Percentiles rank a stretch among this genome's conserved stretches.
Conservation (phyloP, 1,140 invertebrate species). For the Euura saliciscinereae region DNA sequence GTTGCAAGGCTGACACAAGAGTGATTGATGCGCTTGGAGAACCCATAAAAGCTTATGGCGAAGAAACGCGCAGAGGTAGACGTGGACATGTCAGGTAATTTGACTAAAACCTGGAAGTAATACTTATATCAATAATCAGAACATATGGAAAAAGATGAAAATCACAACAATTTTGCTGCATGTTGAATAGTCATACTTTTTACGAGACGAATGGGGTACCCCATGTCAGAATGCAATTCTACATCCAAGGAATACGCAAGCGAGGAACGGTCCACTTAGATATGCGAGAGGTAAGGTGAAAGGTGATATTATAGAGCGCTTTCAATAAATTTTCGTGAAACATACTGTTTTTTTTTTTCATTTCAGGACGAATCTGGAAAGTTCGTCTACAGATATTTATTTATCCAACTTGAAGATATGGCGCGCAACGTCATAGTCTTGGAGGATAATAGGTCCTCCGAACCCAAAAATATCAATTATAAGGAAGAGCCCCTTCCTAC, state of each 20-base stretch:
- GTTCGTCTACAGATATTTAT: conserved; percentile 82
- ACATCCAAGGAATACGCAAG: conserved; percentile 80
- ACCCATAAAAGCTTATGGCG: conserved; percentile 88
- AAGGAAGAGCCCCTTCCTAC: not conserved
- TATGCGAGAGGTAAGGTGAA: conserved; percentile 74
- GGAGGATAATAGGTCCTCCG: conserved; percentile 71
- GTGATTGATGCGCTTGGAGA: conserved; percentile 78
- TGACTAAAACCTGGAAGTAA: conserved; percentile 18
- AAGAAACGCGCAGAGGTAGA: conserved; percentile 76
- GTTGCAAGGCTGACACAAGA: conserved; percentile 72
- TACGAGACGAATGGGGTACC: conserved; percentile 77
- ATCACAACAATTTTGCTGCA: too few relatives aligned
- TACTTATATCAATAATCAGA: not conserved
- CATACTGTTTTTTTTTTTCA: conserved; percentile 29
- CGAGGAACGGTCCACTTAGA: conserved; percentile 86
- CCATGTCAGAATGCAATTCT: conserved; percentile 88
- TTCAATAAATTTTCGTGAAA: conserved; percentile 12
- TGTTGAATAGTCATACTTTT: conserved; percentile 65
- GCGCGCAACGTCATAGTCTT: conserved; percentile 73
- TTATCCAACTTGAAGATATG: conserved; percentile 82
- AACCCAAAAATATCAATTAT: conserved; percentile 19
- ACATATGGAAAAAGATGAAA: too few relatives aligned
- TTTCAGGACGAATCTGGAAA: conserved; percentile 77
- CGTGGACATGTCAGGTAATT: conserved; percentile 65
- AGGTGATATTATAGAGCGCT: conserved; percentile 19